Evolutionary conservation across 2,113 vertebrate species (phyloP).

Genomic region (Myotis brandtii): DNA sequence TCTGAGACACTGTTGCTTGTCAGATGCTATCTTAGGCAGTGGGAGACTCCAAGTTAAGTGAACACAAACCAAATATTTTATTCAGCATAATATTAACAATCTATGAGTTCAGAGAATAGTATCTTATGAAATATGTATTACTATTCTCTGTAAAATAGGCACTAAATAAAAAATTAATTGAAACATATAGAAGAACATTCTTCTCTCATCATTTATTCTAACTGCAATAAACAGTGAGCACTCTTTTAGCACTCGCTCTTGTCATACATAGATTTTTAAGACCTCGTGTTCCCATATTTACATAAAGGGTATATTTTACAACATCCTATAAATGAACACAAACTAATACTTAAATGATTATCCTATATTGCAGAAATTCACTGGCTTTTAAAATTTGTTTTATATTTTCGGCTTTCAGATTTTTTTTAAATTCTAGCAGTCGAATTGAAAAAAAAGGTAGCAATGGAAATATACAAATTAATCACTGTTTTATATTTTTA

Average conservation of each 20-base stretch:
- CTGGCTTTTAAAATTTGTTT: neutral
- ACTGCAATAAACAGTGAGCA: neutral
- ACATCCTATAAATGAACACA: conserved; percentile 3
- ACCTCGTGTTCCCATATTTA: neutral
- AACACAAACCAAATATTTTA: conserved; percentile 16
- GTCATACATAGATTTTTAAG: neutral
- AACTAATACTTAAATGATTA: neutral
- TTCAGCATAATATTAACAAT: neutral
- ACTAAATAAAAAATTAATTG: conserved; percentile 25
- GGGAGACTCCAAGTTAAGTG: neutral
- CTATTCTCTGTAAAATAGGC: neutral
- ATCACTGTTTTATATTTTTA: neutral
- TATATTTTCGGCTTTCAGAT: neutral
- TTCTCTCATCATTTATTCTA: conserved; percentile 10
- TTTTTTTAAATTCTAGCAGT: neutral
- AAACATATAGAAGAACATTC: neutral
- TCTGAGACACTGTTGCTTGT: neutral
- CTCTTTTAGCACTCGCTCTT: neutral
- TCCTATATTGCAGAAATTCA: neutral
- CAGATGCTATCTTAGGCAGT: neutral
- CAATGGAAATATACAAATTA: conserved; percentile 13
- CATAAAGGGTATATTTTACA: neutral
- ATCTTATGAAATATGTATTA: neutral
- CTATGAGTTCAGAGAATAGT: neutral
- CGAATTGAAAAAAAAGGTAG: neutral